A percentile compares a stretch with the other conserved stretches of the same genome.
Conservation (phyloP, 2,888 invertebrate genomes). For the Agrochola lota region DNA sequence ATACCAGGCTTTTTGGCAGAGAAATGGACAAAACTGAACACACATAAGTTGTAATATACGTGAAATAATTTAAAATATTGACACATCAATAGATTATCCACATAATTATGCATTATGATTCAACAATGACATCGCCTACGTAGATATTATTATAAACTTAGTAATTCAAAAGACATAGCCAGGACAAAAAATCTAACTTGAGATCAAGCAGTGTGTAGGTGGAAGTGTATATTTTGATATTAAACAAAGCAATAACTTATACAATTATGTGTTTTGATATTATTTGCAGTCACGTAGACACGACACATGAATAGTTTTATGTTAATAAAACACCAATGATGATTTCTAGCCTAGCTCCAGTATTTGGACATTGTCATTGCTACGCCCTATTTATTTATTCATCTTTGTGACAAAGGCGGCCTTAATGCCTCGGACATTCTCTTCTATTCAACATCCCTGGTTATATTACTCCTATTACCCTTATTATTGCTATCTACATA, state of each 20-base stretch:
- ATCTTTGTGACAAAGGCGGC: no score
- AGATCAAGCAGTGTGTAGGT: constrained; percentile 22
- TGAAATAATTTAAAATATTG: neutral
- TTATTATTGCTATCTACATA: no score
- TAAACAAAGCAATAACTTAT: constrained; percentile 19
- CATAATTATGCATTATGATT: constrained; percentile 8
- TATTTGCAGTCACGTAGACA: constrained; percentile 42
- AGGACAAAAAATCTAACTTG: constrained; percentile 26
- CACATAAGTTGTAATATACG: neutral
- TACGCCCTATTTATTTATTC: no score
- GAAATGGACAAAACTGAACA: neutral
- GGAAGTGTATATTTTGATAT: constrained; percentile 2
- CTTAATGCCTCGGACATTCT: no score
- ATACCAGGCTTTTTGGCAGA: neutral
- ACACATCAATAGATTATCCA: neutral
- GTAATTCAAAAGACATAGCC: constrained; percentile 25
- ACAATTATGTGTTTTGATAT: constrained; percentile 21
- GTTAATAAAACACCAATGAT: neutral
- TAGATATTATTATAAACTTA: constrained; percentile 13
- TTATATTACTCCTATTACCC: no score
- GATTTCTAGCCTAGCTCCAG: neutral
- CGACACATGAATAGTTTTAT: neutral
- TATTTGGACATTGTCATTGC: neutral
- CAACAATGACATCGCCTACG: constrained; percentile 44
- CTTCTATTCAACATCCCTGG: no score